Evolutionary conservation across 1,140 invertebrate genomes (phyloP).

Genomic region (Bombus waltoni): DNA sequence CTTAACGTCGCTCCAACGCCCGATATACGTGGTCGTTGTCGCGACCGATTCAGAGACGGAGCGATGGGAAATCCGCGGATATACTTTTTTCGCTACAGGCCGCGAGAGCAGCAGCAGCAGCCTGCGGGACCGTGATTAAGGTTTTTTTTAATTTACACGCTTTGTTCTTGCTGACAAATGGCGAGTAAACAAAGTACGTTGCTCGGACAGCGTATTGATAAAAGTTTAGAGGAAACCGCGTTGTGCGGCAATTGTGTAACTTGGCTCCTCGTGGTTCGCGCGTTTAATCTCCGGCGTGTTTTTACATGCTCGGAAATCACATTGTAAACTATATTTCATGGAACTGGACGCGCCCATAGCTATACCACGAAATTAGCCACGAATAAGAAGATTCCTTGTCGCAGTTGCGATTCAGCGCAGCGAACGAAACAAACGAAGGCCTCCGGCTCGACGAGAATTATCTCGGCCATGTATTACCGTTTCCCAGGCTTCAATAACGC

Average conservation of each 20-base stretch:
- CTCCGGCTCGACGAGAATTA: not conserved
- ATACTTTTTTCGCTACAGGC: not conserved
- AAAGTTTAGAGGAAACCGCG: slow-evolving; percentile 20
- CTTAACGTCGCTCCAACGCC: not conserved
- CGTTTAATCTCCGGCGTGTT: not conserved
- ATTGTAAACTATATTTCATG: not conserved
- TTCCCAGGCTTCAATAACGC: slow-evolving; percentile 10
- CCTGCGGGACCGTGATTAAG: slow-evolving; percentile 25
- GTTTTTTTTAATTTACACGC: slow-evolving; percentile 45
- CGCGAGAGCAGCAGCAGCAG: not conserved
- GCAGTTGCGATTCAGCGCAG: not conserved
- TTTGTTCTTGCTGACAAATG: slow-evolving; percentile 32
- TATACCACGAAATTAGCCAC: not conserved
- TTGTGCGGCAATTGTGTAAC: not conserved
- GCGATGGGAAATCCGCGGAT: not conserved
- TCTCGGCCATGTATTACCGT: not conserved
- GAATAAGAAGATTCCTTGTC: not conserved
- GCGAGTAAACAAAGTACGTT: slow-evolving; percentile 22
- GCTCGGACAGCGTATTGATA: slow-evolving; percentile 26
- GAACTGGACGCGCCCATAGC: too few species aligned
- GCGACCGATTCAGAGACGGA: not conserved
- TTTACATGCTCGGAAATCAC: too few species aligned
- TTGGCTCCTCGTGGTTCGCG: not conserved
- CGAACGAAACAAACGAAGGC: not conserved
- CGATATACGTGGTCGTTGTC: not conserved